Percentiles rank a stretch among this genome's conserved stretches.
These are phyloP conservation scores for Xestoiulus laeticollis DNA, from an alignment of 2,888 invertebrate genomes.

Conservation along the genomic window DNA sequence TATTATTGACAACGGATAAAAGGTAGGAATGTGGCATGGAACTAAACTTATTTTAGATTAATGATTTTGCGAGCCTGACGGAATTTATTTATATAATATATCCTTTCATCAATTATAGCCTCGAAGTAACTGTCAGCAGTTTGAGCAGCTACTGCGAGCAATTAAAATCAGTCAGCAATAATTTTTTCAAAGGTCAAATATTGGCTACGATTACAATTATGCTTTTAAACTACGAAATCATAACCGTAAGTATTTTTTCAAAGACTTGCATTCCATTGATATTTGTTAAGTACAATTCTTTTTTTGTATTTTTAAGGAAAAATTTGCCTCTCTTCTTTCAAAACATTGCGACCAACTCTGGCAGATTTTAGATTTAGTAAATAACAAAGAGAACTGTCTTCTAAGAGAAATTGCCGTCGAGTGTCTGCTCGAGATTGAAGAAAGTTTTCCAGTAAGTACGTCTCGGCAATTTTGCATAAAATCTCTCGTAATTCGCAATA, in stretches of 20 bases:
- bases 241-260: slow-evolving; percentile 25
- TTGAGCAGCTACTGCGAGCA: neutral
- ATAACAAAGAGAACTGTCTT: neutral
- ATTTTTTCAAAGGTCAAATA: slow-evolving; percentile 31
- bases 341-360: slow-evolving; percentile 11
- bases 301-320: too few species aligned
- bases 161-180: neutral
- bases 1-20: slow-evolving; percentile 23
- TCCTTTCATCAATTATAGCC: neutral
- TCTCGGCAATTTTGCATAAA: neutral
- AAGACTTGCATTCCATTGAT: neutral
- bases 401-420: slow-evolving; percentile 30
- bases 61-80: too few species aligned
- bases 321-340: neutral
- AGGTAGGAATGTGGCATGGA: neutral
- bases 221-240: neutral
- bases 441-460: slow-evolving; percentile 8
- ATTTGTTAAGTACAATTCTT: neutral
- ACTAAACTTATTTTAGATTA: too few species aligned
- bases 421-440: slow-evolving; percentile 30
- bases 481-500: neutral
- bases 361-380: neutral
- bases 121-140: slow-evolving; percentile 10
- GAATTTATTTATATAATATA: neutral
- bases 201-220: slow-evolving; percentile 42